Base-by-base conservation (phyloP, 2,888 invertebrate species). In the Theretra japonica region DNA sequence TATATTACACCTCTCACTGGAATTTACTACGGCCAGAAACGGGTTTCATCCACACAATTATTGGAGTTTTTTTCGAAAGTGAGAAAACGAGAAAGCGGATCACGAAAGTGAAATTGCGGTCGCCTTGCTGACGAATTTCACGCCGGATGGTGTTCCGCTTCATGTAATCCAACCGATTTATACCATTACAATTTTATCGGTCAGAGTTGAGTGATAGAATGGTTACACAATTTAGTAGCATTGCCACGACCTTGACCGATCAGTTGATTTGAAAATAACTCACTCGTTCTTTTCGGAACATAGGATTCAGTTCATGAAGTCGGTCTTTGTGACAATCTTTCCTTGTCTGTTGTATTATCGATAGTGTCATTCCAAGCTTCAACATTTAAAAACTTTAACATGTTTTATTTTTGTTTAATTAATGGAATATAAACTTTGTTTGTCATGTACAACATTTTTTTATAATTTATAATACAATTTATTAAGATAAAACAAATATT, bases 41-140 rank as follows among this genome's bases (percentile, higher is more conserved):
- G 80, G 85, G 86, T 87, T 84, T 82, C 81, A 82, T 84, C 82
- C 80, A 81, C 82, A 83, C 83, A 83, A 81, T 81, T 84, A 83
- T 84, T 83, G 82, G 78, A 83, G 82, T 88, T 85, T 83, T 85
- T 88, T 90, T 89, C 87, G 91, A 91, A 91, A 91, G 91, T 86
- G 88, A 88, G 84, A 88, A 87, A 88, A 85, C 82, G 86, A 88
- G 90, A 90, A 91, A 90, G 91, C 88, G 82, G 86, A 83, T 80
- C 84, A 86, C 84, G 90, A 90, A 90, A 91, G 90, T 88, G 89
- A 90, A 88, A 88, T 89, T 89, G 88, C 90, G 88, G 88, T 86
- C 87, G 87, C 82, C 82, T 85, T 84, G 86, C 86, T 86, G 80
- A 89, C 90, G 88, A 90, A 90, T 87, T 90, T 90, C 90, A 90